phyloP scores from a whole-genome alignment of 2,888 invertebrate genomes.

The Notodonta dromedarius region DNA sequence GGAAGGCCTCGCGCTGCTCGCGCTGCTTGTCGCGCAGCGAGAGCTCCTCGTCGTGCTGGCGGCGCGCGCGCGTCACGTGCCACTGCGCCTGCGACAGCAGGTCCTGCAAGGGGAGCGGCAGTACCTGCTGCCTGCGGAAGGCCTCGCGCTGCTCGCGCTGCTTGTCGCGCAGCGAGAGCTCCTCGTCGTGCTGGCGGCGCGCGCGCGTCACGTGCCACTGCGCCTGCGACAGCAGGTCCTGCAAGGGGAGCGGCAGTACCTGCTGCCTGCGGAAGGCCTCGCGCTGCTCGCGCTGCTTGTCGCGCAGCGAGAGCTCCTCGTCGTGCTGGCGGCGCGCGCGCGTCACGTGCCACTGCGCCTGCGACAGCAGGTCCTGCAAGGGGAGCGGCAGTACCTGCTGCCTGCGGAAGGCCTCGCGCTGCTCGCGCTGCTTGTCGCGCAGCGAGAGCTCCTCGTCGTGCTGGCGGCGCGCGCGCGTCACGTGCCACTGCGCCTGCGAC shows the following conservation, averaged over 20 bases:
- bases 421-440: conserved; percentile 51
- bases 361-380: conserved; percentile 83
- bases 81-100: conserved; percentile 98
- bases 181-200: conserved; percentile 96
- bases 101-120: conserved; percentile 93
- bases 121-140: conserved; percentile 80
- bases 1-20: conserved; percentile 93
- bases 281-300: conserved; percentile 95
- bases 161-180: conserved; percentile 91
- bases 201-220: conserved; percentile 98
- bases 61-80: conserved; percentile 95
- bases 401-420: conserved; percentile 91
- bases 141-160: conserved; percentile 96
- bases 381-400: conserved; percentile 75
- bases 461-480: conserved; percentile 93
- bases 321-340: conserved; percentile 95
- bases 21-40: conserved; percentile 94
- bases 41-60: conserved; percentile 97
- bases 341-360: conserved; percentile 98
- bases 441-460: conserved; percentile 86
- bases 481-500: conserved; percentile 97
- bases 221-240: conserved; percentile 96
- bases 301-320: conserved; percentile 93
- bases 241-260: conserved; percentile 90
- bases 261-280: conserved; percentile 85